Evolutionary conservation across 2,113 vertebrate species (phyloP), one percentile per base, ranked within the genome.

Genomic region (Dipodomys stephensi): DNA sequence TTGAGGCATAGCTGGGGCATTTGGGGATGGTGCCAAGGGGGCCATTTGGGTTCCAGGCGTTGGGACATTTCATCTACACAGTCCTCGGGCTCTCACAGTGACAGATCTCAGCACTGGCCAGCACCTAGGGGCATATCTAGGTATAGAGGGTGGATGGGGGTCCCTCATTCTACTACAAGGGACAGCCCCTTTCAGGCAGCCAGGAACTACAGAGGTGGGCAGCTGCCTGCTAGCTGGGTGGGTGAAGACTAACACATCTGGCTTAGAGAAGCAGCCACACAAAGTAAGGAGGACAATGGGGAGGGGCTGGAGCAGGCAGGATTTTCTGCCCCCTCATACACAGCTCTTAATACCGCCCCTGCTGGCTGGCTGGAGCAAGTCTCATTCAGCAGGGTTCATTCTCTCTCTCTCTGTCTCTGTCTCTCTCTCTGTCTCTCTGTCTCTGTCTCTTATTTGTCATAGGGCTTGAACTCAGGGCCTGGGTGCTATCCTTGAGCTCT

Each of bases 291-390:
- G 65, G 23, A 1, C 18, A 2, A 15, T 12, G 60, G 27, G 60
- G 65, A 4, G 1, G 30, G 44, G 39, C 88, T 13, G 22, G 32
- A 12, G 64, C 0, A 0, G 3, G 64, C 0, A 0, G 3, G 5
- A 0, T 30, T 67, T 90, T 68, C 69, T 1, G 4, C 28, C 28
- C 72, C 60, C 39, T 73, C 0, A 4, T 6, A 32, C 2, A 1
- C 78, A 4, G 35, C 19, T 27, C 39, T 44, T 39, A 57, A 62
- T 11, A 25, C 46, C 9, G 1, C 19, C 39, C 25, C 23, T 10
- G 19, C 35, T 1, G 53, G 53, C 53, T 13, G 49, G 83, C 25
- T 23, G 4, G 1, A 30, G 44, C 18, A 12, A 7, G 0, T 62
- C 49, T 65, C 57, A 46, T 28, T 28, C 4, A 16, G 6, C 27